These are phyloP conservation scores for Sphyrna mokarran DNA, from an alignment of 2,113 vertebrate species.

Conservation along the genomic window DNA sequence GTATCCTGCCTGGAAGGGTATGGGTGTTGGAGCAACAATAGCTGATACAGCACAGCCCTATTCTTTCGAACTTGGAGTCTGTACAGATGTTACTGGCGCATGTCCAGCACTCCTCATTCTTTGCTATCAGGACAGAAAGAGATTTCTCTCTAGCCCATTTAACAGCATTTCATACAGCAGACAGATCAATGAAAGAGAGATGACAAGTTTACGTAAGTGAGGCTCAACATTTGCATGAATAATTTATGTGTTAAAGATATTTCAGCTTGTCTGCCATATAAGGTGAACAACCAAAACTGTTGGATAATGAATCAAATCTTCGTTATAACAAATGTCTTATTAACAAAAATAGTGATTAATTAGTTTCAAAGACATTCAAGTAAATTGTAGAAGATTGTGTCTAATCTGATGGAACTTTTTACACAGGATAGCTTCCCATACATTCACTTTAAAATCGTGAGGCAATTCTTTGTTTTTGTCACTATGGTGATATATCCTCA, in stretches of 20 bases:
- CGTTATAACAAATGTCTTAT: background rate
- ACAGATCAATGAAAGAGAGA: background rate
- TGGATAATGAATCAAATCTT: background rate
- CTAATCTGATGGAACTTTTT: background rate
- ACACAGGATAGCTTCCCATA: background rate
- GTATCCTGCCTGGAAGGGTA: background rate
- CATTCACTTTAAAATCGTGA: too few species aligned
- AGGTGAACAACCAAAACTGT: background rate
- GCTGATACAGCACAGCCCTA: background rate
- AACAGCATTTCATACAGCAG: background rate
- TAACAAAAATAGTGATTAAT: background rate
- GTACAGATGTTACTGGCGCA: background rate
- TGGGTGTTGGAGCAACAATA: background rate
- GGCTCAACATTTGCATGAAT: background rate
- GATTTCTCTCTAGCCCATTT: background rate
- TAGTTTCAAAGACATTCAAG: background rate
- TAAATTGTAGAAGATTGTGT: background rate
- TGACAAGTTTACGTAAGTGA: background rate
- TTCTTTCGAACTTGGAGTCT: background rate
- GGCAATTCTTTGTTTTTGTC: too few species aligned
- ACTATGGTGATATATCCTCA: too few species aligned
- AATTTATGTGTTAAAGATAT: background rate
- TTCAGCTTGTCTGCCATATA: background rate
- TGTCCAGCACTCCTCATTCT: background rate
- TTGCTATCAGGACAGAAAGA: background rate